These are phyloP conservation scores for Psococerastis gibbosa DNA, from an alignment of 2,888 invertebrate genomes.

Conservation along the genomic window DNA sequence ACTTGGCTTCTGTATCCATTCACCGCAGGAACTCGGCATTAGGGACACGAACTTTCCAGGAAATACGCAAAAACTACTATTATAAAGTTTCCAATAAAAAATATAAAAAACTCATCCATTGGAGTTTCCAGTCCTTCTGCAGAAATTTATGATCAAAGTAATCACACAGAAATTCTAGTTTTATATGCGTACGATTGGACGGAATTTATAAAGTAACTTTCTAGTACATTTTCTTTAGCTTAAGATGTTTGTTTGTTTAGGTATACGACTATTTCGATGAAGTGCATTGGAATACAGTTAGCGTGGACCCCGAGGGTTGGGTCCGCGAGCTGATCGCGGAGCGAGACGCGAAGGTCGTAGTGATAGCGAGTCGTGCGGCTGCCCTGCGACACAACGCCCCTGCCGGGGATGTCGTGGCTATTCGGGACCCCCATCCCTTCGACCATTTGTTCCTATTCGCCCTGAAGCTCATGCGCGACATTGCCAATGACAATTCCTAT, in stretches of 20 bases:
- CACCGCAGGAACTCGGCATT: too few species aligned
- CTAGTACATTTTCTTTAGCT: too few species aligned
- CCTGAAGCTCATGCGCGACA: background rate
- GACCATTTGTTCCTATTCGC: conserved; percentile 4
- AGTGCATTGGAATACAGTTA: conserved; percentile 16
- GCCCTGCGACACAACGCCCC: conserved; percentile 2
- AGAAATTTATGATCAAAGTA: too few species aligned
- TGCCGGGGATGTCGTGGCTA: background rate
- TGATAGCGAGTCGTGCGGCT: conserved; percentile 1
- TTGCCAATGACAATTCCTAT: background rate
- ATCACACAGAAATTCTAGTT: too few species aligned
- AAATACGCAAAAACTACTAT: too few species aligned
- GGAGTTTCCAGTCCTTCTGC: conserved; percentile 7
- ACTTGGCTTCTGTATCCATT: too few species aligned
- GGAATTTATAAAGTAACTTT: too few species aligned
- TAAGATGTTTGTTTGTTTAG: too few species aligned
- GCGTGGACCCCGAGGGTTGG: conserved; percentile 17
- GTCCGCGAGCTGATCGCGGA: conserved; percentile 11
- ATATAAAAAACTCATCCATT: background rate
- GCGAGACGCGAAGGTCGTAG: conserved; percentile 2
- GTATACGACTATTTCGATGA: conserved; percentile 20
- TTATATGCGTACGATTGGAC: too few species aligned
- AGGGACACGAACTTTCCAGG: too few species aligned
- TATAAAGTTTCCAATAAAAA: background rate
- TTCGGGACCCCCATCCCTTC: conserved; percentile 1